Base-by-base conservation (phyloP, 2,113 vertebrate genomes). In the Macquaria australasica region DNA sequence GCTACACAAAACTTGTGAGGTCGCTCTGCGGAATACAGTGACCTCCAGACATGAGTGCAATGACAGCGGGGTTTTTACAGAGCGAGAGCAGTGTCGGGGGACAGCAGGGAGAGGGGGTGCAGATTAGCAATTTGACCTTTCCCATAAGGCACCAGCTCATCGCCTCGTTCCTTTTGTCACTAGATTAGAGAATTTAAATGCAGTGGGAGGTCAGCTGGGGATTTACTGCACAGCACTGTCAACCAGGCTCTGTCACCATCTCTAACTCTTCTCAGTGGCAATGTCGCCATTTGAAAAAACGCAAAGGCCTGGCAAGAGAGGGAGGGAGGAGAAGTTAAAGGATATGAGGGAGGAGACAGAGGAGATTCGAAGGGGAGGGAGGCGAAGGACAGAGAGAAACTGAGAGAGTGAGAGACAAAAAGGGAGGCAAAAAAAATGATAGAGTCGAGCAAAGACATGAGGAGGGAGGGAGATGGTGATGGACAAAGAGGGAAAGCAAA, bases 111-210 rank as follows among this genome's bases (percentile, higher is more conserved):
- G 56, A 23, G 55, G 14, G 64, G 71, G 48, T 16, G 73, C 60
- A 76, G 83, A 92, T 94, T 91, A 87, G 73, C 73, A 60, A 28
- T 87, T 85, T 91, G 88, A 93, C 91, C 89, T 94, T 94, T 92
- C 86, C 72, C 80, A 58, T 63, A 68, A 88, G 83, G 78, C 75
- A 51, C 67, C 71, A 23, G 86, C 85, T 92, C 75, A 83, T 88
- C 68, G 31, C 77, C 73, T 90, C 73, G 8, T 69, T 83, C 82
- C 55, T 86, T 87, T 86, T 92, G 87, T 93, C 87, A 83, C 79
- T 28, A 88, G 89, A 89, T 93, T 91, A 90, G 68, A 90, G 79
- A 78, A 71, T 84, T 85, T 84, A 85, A 91, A 86, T 89, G 85
- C 85, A 69, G 62, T 34, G 70, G 85, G 70, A 91, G 87, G 84